Evolutionary conservation across 2,888 invertebrate species (phyloP), one percentile per base, ranked within the genome.

Genomic region (Matsumyia berberina): DNA sequence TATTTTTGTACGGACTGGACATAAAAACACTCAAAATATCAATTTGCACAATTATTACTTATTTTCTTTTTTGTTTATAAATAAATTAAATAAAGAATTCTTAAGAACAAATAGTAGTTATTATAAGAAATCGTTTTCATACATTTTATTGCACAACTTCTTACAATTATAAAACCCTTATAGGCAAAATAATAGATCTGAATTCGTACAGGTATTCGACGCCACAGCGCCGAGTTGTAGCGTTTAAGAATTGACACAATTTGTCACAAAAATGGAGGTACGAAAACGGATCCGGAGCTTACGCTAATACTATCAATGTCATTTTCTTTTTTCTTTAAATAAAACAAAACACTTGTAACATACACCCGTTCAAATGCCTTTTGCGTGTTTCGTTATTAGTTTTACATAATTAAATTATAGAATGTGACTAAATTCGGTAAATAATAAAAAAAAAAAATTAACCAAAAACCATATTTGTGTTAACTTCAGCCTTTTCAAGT

Each of bases 141-240:
- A 42, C 29, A 53, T 39, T 53, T 39, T 73, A 73, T 73, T 73
- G 73, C 73, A 62, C 60, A 60, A 73, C 44, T 29, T 73, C 53
- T 39, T 51, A 62, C 51, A 73, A 42, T 42, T 33, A 53, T 42
- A 62, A 11, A 12, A 39, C 39, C 42, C n/a, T 49, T 9, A 51
- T 37, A 60, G 1, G 24, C 17, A 49, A 15, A 44, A 46, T 42
- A 55, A 33, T 37, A 33, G 24, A 35, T 70, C 57, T 49, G 46
- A 57, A 51, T 46, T 15, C 37, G 46, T 37, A 44, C 24, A 31
- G 11, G 12, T 17, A 17, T 17, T 8, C n/a, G 39, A 39, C 5
- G 12, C 12, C 0, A 12, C 5, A 39, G 39, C 12, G 24, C 24
- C 24, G 24, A 39, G 11, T 17, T 46, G 46, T 7, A 5, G 7